Percentiles rank a stretch among this genome's conserved stretches.
These are phyloP conservation scores for Drosophila parvula DNA, from an alignment of 1,140 invertebrate species.

Conservation along the genomic window DNA sequence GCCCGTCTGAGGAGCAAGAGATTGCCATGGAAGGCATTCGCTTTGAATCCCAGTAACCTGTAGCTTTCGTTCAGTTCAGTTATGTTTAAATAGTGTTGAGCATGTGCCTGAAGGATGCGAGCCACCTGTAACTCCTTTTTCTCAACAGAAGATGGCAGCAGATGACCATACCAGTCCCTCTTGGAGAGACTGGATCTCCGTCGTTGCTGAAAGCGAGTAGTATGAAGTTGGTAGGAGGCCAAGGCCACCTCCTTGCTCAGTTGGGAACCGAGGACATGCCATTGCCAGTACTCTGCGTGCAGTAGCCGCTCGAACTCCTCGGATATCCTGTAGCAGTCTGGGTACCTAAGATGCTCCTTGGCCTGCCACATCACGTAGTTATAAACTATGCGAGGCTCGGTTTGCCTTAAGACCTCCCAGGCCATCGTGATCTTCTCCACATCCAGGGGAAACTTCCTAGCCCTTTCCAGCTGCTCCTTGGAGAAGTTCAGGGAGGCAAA, in stretches of 20 bases:
- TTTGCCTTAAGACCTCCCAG: conserved; percentile 50
- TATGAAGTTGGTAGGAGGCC: conserved; percentile 72
- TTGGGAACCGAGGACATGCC: conserved; percentile 56
- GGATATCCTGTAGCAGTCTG: conserved; percentile 63
- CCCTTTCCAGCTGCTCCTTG: conserved; percentile 41
- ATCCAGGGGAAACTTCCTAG: conserved; percentile 60
- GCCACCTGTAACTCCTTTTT: conserved; percentile 69
- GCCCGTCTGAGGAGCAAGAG: conserved; percentile 51
- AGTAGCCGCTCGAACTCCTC: conserved; percentile 69
- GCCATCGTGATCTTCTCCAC: conserved; percentile 42
- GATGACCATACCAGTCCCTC: conserved; percentile 62
- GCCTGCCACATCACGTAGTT: conserved; percentile 76
- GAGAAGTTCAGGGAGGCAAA: conserved; percentile 58
- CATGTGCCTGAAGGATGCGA: conserved; percentile 58
- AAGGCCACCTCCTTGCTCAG: conserved; percentile 65
- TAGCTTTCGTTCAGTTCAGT: conserved; percentile 47
- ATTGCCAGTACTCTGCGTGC: conserved; percentile 75
- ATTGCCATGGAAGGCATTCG: conserved; percentile 57
- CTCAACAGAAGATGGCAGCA: conserved; percentile 55
- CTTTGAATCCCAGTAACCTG: conserved; percentile 4
- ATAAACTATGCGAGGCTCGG: conserved; percentile 67
- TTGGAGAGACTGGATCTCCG: conserved; percentile 42
- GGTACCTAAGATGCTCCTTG: conserved; percentile 37
- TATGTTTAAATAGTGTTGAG: conserved; percentile 60
- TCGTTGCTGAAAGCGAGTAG: conserved; percentile 70